phyloP scores from a whole-genome alignment of 2,888 invertebrate species.

The Meteorus colon region DNA sequence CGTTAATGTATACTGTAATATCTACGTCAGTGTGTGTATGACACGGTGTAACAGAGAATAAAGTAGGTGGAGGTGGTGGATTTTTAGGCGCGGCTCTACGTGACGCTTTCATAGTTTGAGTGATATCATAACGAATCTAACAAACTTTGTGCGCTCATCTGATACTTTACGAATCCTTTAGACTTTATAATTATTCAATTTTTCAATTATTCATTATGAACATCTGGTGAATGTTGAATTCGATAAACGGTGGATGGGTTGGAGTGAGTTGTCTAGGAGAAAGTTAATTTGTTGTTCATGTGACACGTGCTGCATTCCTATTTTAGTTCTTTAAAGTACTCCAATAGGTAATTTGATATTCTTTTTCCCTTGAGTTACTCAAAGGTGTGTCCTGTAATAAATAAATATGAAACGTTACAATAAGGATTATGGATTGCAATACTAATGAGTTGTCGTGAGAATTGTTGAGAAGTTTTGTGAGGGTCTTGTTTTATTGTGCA shows the following conservation, averaged over 20 bases:
- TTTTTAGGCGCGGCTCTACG: conserved; percentile 33
- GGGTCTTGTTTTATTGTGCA: too few relatives aligned
- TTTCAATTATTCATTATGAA: not conserved
- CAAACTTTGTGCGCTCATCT: not conserved
- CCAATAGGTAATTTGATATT: not conserved
- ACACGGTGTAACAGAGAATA: conserved; percentile 8
- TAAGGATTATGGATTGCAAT: too few relatives aligned
- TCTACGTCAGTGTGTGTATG: not conserved
- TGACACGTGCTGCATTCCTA: not conserved
- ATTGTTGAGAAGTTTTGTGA: too few relatives aligned
- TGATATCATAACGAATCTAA: conserved; percentile 14
- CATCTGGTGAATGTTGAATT: too few relatives aligned
- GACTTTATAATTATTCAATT: not conserved
- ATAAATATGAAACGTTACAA: not conserved
- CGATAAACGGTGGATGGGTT: too few relatives aligned
- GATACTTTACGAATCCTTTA: not conserved
- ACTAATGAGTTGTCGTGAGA: too few relatives aligned
- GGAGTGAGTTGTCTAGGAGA: not conserved
- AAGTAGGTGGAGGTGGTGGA: conserved; percentile 23
- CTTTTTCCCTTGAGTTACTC: not conserved
- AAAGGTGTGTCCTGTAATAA: not conserved
- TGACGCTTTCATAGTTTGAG: conserved; percentile 3
- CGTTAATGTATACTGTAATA: not conserved
- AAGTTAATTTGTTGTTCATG: not conserved
- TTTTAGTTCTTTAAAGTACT: not conserved